Conservation (phyloP, 2,888 invertebrate genomes). For the Hartigia nigra region DNA sequence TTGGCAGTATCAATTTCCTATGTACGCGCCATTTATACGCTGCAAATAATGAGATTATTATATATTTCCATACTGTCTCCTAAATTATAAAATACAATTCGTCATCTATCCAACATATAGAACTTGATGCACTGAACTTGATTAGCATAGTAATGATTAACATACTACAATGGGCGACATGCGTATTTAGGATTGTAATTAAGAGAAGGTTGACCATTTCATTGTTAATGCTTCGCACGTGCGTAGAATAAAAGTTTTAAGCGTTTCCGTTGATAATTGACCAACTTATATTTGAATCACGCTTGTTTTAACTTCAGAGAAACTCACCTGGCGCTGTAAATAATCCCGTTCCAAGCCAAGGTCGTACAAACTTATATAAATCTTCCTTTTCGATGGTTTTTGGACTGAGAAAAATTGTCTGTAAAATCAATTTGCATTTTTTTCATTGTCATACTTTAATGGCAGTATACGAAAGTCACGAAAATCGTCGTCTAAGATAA, state of each 20-base stretch:
- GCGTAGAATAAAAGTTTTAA: constrained; percentile 30
- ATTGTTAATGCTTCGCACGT: constrained; percentile 29
- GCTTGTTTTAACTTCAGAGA: constrained; percentile 22
- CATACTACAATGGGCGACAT: neutral
- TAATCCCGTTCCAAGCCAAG: constrained; percentile 48
- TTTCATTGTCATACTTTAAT: neutral
- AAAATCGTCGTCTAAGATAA: neutral
- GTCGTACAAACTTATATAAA: constrained; percentile 39
- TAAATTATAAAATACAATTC: neutral
- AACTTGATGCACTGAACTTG: neutral
- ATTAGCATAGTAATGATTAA: neutral
- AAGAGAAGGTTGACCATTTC: neutral
- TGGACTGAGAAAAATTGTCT: constrained; percentile 17
- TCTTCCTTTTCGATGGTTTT: constrained; percentile 45
- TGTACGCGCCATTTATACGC: constrained; percentile 47
- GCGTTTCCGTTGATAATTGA: constrained; percentile 12
- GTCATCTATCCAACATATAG: neutral
- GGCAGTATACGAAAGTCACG: neutral
- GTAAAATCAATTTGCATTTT: constrained; percentile 2
- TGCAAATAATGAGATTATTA: constrained; percentile 9
- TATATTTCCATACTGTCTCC: neutral
- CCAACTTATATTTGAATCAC: constrained; percentile 43
- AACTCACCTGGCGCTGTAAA: constrained; percentile 48
- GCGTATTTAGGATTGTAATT: neutral
- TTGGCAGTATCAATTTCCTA: constrained; percentile 46